Percentiles rank a stretch among this genome's conserved stretches.
These are phyloP conservation scores for Astreopora myriophthalma DNA, from an alignment of 64 coral and sea anemone species.

Conservation along the genomic window DNA sequence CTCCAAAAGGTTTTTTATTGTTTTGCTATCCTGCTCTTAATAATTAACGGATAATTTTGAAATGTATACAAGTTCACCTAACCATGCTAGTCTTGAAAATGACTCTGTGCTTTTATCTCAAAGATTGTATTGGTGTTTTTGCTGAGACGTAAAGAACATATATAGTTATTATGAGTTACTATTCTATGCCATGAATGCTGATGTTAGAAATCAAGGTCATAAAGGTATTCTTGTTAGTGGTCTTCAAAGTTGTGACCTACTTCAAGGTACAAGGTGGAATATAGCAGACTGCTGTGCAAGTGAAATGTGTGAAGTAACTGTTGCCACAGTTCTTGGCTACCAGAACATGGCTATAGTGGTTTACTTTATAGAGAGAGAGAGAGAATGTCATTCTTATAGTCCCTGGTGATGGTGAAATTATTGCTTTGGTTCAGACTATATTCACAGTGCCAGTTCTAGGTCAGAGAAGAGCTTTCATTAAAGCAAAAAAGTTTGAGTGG, in stretches of 20 bases:
- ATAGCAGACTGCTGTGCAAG: constrained; percentile 10
- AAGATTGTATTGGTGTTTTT: too few species aligned
- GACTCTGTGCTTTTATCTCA: too few species aligned
- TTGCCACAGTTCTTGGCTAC: constrained; percentile 27
- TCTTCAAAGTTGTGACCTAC: constrained; percentile 28
- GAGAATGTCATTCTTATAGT: constrained; percentile 30
- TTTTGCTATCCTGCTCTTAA: not conserved
- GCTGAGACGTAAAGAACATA: too few species aligned
- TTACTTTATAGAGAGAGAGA: constrained; percentile 25
- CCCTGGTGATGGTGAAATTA: constrained; percentile 38
- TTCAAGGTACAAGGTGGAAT: not conserved
- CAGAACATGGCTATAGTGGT: constrained; percentile 43
- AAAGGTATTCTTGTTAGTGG: constrained; percentile 14
- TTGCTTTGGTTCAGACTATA: not conserved
- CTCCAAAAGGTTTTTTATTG: not conserved
- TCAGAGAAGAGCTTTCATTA: constrained; percentile 23
- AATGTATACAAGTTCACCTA: not conserved
- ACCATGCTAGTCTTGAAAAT: not conserved
- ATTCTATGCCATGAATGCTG: constrained; percentile 29
- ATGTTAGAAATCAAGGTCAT: constrained; percentile 24
- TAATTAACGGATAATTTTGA: not conserved
- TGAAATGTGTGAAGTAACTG: constrained; percentile 9
- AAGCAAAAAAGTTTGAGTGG: constrained; percentile 17
- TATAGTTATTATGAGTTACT: not conserved
- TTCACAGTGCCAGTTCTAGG: constrained; percentile 12